A percentile compares a stretch with the other conserved stretches of the same genome.
Evolutionary conservation across 2,113 vertebrate genomes (phyloP).

Genomic region (Dunckerocampus dactyliophorus): DNA sequence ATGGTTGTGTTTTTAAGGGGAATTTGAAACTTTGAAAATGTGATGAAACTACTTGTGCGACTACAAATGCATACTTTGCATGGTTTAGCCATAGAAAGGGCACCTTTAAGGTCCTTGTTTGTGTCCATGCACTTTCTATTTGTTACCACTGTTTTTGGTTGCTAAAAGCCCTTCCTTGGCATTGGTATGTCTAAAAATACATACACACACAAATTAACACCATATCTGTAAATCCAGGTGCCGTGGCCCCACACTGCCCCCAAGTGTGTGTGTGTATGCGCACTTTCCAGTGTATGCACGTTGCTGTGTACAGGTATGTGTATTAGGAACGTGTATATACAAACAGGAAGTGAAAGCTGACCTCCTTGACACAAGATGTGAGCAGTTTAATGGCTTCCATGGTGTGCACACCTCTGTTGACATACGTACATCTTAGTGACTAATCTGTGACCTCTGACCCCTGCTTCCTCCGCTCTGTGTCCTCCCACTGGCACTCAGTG

Average conservation of each 20-base stretch:
- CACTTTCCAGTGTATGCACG: constrained; percentile 6
- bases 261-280: constrained; percentile 7
- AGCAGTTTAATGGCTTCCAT: not conserved
- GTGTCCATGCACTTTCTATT: constrained; percentile 8
- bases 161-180: constrained; percentile 37
- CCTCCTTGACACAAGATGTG: constrained; percentile 1
- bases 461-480: constrained; percentile 53
- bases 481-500: constrained; percentile 53
- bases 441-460: constrained; percentile 53
- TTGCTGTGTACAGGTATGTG: not conserved
- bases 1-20: not conserved
- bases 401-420: constrained; percentile 4
- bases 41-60: too few species aligned
- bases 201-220: constrained; percentile 53
- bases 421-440: constrained; percentile 34
- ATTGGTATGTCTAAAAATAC: constrained; percentile 59
- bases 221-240: constrained; percentile 44
- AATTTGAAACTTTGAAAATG: not conserved
- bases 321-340: constrained; percentile 1
- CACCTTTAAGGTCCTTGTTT: not conserved
- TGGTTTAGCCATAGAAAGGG: not conserved
- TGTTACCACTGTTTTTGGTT: constrained; percentile 20
- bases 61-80: not conserved
- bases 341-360: constrained; percentile 8
- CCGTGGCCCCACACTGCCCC: constrained; percentile 34